phyloP scores from a whole-genome alignment of 2,888 invertebrate genomes.

The Apamea epomidion region DNA sequence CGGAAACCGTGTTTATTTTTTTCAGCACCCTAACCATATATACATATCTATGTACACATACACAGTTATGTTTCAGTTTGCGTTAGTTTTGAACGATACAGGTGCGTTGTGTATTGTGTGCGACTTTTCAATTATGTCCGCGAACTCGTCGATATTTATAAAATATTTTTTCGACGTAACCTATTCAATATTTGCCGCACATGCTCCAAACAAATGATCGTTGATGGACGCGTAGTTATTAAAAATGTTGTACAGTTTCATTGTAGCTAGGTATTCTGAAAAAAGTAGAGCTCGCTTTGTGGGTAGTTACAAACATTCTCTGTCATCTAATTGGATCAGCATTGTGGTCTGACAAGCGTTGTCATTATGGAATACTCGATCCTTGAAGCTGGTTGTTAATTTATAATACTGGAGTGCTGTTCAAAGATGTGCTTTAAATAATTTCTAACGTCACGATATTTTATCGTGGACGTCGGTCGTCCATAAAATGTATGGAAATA shows the following conservation, averaged over 20 bases:
- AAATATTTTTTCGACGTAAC: conserved; percentile 61
- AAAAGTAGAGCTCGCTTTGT: conserved; percentile 7
- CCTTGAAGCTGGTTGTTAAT: not conserved
- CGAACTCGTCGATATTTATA: conserved; percentile 68
- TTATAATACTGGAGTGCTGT: not conserved
- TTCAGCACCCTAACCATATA: not conserved
- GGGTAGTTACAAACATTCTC: conserved; percentile 3
- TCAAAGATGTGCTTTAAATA: not conserved
- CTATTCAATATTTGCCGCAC: conserved; percentile 63
- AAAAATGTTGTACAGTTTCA: conserved; percentile 55
- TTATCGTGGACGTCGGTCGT: not conserved
- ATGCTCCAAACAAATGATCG: conserved; percentile 59
- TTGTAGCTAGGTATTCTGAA: conserved; percentile 19
- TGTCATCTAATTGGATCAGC: conserved; percentile 23
- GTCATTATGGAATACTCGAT: not conserved
- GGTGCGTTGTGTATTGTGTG: conserved; percentile 65
- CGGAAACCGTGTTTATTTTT: not conserved
- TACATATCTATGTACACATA: not conserved
- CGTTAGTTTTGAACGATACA: conserved; percentile 51
- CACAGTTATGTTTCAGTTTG: conserved; percentile 35
- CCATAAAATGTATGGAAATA: not conserved
- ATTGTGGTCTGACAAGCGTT: not conserved
- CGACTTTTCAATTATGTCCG: conserved; percentile 76
- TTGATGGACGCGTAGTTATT: conserved; percentile 61
- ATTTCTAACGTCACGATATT: not conserved